These are phyloP conservation scores for Sardinella longiceps DNA, from an alignment of 2,797 vertebrate genomes.

Conservation along the genomic window DNA sequence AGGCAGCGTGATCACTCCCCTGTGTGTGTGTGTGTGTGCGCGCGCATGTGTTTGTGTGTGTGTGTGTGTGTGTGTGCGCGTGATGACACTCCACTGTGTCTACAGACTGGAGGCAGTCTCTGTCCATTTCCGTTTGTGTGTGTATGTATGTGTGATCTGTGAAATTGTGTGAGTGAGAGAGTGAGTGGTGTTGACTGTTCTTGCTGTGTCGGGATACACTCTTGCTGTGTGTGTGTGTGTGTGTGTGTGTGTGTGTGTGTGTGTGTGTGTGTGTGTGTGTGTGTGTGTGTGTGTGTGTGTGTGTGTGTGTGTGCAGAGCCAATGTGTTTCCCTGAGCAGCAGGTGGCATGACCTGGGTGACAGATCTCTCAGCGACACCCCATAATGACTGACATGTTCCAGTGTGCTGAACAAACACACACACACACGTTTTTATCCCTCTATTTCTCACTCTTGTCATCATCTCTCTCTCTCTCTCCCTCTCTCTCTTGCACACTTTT, in stretches of 20 bases:
- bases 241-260: background rate
- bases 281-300: background rate
- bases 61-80: background rate
- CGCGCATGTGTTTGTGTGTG: background rate
- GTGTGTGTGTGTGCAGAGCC: slow-evolving; percentile 29
- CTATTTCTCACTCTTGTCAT: slow-evolving; percentile 1
- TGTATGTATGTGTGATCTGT: background rate
- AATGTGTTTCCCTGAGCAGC: slow-evolving; percentile 40
- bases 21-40: slow-evolving; percentile 6
- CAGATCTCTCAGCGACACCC: slow-evolving; percentile 56
- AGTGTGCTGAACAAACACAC: slow-evolving; percentile 39
- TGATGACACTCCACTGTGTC: no score
- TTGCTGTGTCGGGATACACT: slow-evolving; percentile 33
- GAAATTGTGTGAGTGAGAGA: no score
- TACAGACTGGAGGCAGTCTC: no score
- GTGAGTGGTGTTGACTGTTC: background rate
- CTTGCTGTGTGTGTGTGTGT: background rate
- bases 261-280: background rate
- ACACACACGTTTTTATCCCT: slow-evolving; percentile 15
- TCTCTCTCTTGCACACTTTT: background rate
- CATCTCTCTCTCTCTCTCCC: background rate
- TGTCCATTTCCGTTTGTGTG: no score
- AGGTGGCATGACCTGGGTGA: slow-evolving; percentile 59
- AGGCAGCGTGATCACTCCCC: background rate
- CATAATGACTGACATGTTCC: slow-evolving; percentile 59